phyloP scores from a whole-genome alignment of 1,140 invertebrate species.

The Diorhabda elongata region DNA sequence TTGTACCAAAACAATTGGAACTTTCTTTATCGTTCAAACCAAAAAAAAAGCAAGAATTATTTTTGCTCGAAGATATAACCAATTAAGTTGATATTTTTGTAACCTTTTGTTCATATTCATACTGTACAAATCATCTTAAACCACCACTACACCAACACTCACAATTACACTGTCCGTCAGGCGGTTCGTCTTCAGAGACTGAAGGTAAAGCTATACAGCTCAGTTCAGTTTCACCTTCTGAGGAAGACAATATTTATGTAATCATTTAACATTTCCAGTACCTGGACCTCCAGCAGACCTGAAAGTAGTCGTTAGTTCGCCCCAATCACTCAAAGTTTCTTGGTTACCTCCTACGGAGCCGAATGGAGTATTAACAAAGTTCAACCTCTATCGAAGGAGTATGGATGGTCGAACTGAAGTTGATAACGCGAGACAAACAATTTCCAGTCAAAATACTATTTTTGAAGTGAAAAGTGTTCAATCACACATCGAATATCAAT shows the following conservation, averaged over 20 bases:
- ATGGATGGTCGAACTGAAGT: slow-evolving; percentile 65
- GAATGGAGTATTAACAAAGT: slow-evolving; percentile 77
- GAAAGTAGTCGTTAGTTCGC: slow-evolving; percentile 72
- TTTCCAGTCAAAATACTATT: slow-evolving; percentile 58
- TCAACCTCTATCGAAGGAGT: slow-evolving; percentile 68
- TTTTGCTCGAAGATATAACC: no score
- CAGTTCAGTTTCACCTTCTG: no score
- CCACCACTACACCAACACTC: no score
- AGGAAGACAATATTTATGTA: not conserved
- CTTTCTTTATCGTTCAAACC: no score
- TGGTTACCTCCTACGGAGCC: slow-evolving; percentile 73
- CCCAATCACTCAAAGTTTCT: slow-evolving; percentile 70
- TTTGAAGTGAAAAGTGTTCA: slow-evolving; percentile 67
- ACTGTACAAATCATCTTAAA: no score
- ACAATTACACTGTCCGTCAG: no score
- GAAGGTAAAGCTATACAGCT: no score
- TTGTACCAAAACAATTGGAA: no score
- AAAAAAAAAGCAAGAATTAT: no score
- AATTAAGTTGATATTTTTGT: no score
- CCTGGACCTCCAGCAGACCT: slow-evolving; percentile 76
- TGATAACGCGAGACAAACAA: slow-evolving; percentile 62
- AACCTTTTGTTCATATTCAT: no score
- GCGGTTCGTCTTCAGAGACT: no score
- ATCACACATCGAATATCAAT: slow-evolving; percentile 74
- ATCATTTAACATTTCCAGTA: slow-evolving; percentile 50